phyloP scores from a whole-genome alignment of 1,140 invertebrate species.

The Pentalonia nigronervosa region DNA sequence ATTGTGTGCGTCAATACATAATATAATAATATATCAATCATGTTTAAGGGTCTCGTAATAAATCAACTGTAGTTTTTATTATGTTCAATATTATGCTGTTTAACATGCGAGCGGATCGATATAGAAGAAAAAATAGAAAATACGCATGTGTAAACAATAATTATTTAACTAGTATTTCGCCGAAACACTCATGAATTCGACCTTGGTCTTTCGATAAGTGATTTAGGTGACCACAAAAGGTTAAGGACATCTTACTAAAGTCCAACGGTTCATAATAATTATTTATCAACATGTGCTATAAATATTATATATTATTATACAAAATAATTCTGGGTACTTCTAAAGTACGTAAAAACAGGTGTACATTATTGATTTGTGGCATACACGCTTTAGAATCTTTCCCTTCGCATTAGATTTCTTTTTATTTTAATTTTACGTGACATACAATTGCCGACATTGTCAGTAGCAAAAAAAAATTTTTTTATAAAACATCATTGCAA shows the following conservation, averaged over 20 bases:
- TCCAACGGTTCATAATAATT: neutral
- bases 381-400: neutral
- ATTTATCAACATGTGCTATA: neutral
- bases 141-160: neutral
- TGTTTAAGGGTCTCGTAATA: neutral
- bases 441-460: neutral
- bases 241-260: neutral
- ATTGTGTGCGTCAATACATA: neutral
- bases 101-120: neutral
- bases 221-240: neutral
- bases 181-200: neutral
- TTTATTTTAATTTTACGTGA: neutral
- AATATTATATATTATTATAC: neutral
- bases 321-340: neutral
- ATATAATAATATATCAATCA: conserved; percentile 19
- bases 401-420: neutral
- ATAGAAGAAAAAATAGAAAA: neutral
- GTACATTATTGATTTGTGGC: neutral
- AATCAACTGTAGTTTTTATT: neutral
- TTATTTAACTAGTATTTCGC: neutral
- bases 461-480: neutral
- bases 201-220: neutral
- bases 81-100: neutral
- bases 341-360: neutral
- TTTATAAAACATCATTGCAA: neutral